Percentiles rank a stretch among this genome's conserved stretches.
phyloP scores from a whole-genome alignment of 2,888 invertebrate species.

The Pedicia rivosa region DNA sequence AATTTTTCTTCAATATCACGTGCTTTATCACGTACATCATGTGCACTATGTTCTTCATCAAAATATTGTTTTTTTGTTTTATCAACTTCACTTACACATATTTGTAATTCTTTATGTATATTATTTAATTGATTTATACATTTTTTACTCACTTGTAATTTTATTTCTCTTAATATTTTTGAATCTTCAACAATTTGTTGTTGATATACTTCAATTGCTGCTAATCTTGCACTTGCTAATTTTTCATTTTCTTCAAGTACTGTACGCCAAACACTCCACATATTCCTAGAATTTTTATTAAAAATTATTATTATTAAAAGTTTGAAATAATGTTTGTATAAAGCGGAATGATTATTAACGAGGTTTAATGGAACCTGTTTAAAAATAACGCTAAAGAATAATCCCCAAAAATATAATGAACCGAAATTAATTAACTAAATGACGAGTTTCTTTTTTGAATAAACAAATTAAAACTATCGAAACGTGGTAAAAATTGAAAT shows the following conservation, averaged over 20 bases:
- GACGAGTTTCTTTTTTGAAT: no score
- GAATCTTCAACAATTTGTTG: slow-evolving; percentile 91
- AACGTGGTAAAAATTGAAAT: no score
- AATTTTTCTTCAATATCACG: slow-evolving; percentile 92
- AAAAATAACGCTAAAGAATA: no score
- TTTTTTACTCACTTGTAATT: slow-evolving; percentile 67
- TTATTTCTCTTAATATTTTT: slow-evolving; percentile 68
- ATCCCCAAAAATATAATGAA: no score
- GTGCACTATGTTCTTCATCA: slow-evolving; percentile 90
- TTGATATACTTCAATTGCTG: slow-evolving; percentile 88
- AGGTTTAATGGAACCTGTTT: no score
- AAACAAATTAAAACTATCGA: no score
- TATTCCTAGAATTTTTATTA: slow-evolving; percentile 49
- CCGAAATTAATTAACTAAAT: no score
- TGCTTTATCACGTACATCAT: slow-evolving; percentile 88
- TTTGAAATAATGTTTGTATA: neutral
- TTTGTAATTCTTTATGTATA: slow-evolving; percentile 80
- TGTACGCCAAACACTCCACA: slow-evolving; percentile 95
- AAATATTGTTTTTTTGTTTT: slow-evolving; percentile 90
- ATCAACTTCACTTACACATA: slow-evolving; percentile 76
- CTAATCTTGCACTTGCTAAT: slow-evolving; percentile 73
- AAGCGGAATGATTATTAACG: no score
- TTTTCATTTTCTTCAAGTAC: slow-evolving; percentile 92
- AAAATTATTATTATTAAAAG: neutral
- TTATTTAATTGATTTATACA: slow-evolving; percentile 66